Evolutionary conservation across 1,140 invertebrate species (phyloP), one percentile per base, ranked within the genome.

Genomic region (Zophobas morio): DNA sequence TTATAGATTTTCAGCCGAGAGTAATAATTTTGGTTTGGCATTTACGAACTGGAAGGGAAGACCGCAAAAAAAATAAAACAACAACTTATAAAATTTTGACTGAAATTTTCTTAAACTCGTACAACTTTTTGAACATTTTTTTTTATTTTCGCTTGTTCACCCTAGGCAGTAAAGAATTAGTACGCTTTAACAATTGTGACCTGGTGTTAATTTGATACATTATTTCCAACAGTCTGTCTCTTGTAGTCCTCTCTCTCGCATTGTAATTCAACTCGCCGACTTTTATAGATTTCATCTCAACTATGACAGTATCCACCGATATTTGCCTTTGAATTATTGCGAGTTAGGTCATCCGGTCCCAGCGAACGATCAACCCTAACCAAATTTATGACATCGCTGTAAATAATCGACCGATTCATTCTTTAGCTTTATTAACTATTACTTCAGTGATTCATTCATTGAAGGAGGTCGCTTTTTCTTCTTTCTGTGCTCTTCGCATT

Each of bases 341-440:
- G 47, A 63, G 53, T 49, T 66, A 42, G 60, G 47, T 35, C 47
- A 39, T 57, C 76, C 39, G 73, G 70, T 77, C 75, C 54, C 49
- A 34, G 42, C 32, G 56, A 72, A 75, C 76, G 78, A 80, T 80
- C 79, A 75, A 78, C 79, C 79, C 79, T 54, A 63, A 63, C 53
- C 73, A 53, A 75, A 75, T 80, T 80, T 80, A 80, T 76, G 79
- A 78, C 79, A 77, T 74, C 71, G 78, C 76, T 73, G 73, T 80
- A 75, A 75, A 80, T 70, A 80, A 78, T 73, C 66, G 37, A 3
- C 20, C 66, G 37, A 77, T 53, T 77, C 46, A 54, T 71, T 74
- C 54, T 54, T 78, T 77, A 72, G 56, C 35, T 51, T 73, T 66
- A 66, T 66, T 66, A 66, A 39, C 37, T 37, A 20, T 63, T 39